Evolutionary conservation across 2,888 invertebrate genomes (phyloP).

Genomic region (Noctua pronuba): DNA sequence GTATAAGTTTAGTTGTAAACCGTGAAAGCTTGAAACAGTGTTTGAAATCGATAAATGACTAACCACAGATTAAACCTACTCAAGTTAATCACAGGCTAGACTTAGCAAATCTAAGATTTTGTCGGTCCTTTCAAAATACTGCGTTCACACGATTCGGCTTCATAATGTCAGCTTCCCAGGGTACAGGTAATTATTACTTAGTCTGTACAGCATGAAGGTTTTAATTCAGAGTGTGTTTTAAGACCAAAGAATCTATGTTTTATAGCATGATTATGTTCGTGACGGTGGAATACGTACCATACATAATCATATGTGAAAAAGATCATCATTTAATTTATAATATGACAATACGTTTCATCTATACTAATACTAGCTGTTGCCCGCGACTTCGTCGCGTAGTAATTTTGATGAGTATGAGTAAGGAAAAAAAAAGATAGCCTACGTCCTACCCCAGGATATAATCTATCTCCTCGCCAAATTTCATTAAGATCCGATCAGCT

Average conservation of each 20-base stretch:
- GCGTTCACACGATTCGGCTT: conserved; percentile 39
- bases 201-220: conserved; percentile 15
- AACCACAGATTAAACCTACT: conserved; percentile 12
- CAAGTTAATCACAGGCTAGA: conserved; percentile 5
- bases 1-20: too few relatives aligned
- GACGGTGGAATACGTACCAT: neutral
- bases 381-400: too few relatives aligned
- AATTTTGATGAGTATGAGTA: too few relatives aligned
- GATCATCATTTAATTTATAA: too few relatives aligned
- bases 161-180: conserved; percentile 60
- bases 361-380: too few relatives aligned
- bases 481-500: too few relatives aligned
- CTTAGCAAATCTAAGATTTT: conserved; percentile 22
- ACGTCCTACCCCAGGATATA: too few relatives aligned
- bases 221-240: neutral
- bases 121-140: conserved; percentile 35
- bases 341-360: too few relatives aligned
- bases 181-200: conserved; percentile 20
- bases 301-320: neutral
- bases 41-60: neutral
- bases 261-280: neutral
- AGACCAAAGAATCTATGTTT: neutral
- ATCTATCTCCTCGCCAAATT: too few relatives aligned
- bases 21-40: too few relatives aligned
- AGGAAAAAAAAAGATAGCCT: too few relatives aligned